Evolutionary conservation across 2,113 vertebrate species (phyloP), one percentile per base, ranked within the genome.

Genomic region (Prochilodus magdalenae): DNA sequence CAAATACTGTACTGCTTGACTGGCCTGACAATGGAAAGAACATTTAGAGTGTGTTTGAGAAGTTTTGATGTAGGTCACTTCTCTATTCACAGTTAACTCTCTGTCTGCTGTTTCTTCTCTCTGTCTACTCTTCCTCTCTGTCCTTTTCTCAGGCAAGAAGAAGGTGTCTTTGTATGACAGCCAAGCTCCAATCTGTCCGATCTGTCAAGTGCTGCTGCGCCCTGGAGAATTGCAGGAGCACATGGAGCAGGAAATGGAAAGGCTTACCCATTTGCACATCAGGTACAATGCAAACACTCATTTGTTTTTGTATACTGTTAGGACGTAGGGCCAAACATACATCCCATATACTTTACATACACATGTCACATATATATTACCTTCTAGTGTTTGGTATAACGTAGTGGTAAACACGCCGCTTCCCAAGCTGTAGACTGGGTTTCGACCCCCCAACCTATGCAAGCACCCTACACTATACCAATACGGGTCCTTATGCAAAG

Each of bases 221-320:
- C 98, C 98, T 0, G 96, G 97, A 73, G 98, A 99, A 87, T 90
- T 99, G 29, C 97, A 98, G 87, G 98, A 99, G 40, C 98, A 99
- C 93, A 98, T 99, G 97, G 98, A 99, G 84, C 98, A 98, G 74
- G 98, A 99, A 91, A 93, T 99, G 86, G 97, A 99, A 88, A 94
- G 98, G 89, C 96, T 99, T 90, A 95, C 96, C 0, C 92, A 95
- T 83, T 94, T 97, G 89, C 97, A 96, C 75, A 88, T 97, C 91
- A 97, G 98, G 98, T 99, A 96, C 24, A 70, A 44, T 14, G 69
- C 29, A 69, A n/a, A 47, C 76, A 80, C 66, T 49, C 49, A 36
- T 65, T 62, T 63, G 29, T 33, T 24, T 63, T 63, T 30, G 33
- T 27, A 26, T 26, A 18, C 63, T 49, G 10, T 1, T 5, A 22